Evolutionary conservation across 2,797 vertebrate genomes (phyloP), one percentile per base, ranked within the genome.

Genomic region (Mergus octosetaceus): DNA sequence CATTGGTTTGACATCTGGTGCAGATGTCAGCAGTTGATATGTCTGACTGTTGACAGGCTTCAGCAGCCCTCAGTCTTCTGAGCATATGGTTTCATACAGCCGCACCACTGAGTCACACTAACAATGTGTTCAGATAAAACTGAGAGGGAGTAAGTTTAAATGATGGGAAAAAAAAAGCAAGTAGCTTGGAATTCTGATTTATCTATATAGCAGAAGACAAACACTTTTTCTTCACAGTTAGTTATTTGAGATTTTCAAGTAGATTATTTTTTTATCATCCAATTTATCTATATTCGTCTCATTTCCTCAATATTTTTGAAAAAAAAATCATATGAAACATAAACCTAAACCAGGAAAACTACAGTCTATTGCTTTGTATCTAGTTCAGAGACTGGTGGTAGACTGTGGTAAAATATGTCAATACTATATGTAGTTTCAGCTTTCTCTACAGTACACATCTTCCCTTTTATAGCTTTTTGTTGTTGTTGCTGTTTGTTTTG

Each of bases 11-110:
- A 94, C 95, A 96, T 43, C 22, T 73, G 77, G 68, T 91, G 75
- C 90, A 93, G 90, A 94, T 96, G 90, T 92, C 94, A 87, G 91
- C 83, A 82, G 57, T 87, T 87, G 95, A 94, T 87, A 51, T 61
- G 84, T 92, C 76, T 94, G 71, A 32, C 84, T 94, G 68, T 39
- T 95, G 94, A 95, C 86, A 93, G 75, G 78, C 71, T 84, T 53
- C 61, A 91, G 80, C 71, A 95, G 73, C 53, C 43, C 71, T 75
- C 4, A 30, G 78, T 90, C 83, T 84, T 91, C 66, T 57, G 38
- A 95, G 93, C 91, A 96, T 94, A 93, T 91, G 91, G 69, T 94
- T 96, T 81, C 49, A 38, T 73, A 62, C 86, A 94, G 8, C 34
- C 62, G 64, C 66, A 81, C 87, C 53, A 93, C 66, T 78, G 92